Evolutionary conservation across 2,888 invertebrate genomes (phyloP).

Genomic region (Drosophila mimetica): DNA sequence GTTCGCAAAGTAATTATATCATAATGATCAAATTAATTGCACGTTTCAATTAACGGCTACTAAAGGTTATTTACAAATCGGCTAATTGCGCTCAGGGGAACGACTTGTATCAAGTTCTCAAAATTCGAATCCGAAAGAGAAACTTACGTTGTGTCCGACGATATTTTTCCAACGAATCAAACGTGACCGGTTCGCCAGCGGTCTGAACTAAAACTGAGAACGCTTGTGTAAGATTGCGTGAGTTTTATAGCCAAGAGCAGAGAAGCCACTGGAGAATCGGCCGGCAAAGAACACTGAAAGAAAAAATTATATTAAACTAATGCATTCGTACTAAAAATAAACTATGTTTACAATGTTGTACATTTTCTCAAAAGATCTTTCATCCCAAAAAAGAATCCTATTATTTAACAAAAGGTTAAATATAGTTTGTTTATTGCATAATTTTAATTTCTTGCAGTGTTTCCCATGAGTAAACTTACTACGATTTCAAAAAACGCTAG

Average conservation of each 20-base stretch:
- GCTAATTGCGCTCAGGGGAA: constrained; percentile 33
- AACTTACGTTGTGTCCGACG: constrained; percentile 45
- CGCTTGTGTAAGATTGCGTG: constrained; percentile 43
- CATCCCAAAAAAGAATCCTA: no score
- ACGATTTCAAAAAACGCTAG: neutral
- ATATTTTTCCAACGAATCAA: constrained; percentile 33
- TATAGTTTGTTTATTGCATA: no score
- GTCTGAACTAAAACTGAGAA: constrained; percentile 66
- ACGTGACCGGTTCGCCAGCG: constrained; percentile 53
- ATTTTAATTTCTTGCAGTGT: neutral
- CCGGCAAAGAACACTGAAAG: neutral
- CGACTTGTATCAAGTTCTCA: constrained; percentile 39
- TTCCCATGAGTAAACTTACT: neutral
- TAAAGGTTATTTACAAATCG: constrained; percentile 27
- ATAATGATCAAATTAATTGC: constrained; percentile 12
- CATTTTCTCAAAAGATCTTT: no score
- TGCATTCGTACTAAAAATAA: no score
- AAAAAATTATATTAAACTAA: neutral
- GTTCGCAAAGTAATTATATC: constrained; percentile 21
- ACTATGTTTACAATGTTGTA: no score
- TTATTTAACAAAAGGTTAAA: no score
- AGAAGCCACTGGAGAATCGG: constrained; percentile 4
- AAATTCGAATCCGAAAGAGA: constrained; percentile 6
- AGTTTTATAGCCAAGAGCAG: constrained; percentile 60
- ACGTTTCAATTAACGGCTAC: constrained; percentile 29